These are phyloP conservation scores for Stegana nigrithorax DNA, from an alignment of 2,888 invertebrate species.

Conservation along the genomic window DNA sequence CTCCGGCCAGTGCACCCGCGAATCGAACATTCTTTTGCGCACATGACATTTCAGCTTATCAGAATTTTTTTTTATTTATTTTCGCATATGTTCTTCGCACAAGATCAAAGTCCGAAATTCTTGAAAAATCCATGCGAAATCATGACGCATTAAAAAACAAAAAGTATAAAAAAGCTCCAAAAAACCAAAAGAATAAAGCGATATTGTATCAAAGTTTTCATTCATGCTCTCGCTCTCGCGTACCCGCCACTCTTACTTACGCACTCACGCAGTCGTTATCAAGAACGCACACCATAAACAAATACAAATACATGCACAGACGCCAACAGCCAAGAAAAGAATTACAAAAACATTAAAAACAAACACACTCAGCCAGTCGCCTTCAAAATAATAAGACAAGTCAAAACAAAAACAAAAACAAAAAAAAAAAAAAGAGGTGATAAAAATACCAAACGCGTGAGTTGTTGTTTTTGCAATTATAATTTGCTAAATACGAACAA, in stretches of 20 bases:
- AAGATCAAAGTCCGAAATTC: not conserved
- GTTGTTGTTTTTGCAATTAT: constrained; percentile 5
- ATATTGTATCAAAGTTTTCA: not conserved
- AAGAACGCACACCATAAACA: too few species aligned
- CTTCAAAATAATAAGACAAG: not conserved
- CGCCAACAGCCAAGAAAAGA: too few species aligned
- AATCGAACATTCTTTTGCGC: too few species aligned
- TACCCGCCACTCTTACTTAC: not conserved
- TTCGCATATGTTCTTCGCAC: too few species aligned
- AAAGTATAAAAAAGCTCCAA: too few species aligned
- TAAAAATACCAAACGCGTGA: not conserved
- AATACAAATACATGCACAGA: not conserved
- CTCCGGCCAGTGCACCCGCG: too few species aligned
- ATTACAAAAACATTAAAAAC: not conserved
- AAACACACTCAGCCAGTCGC: not conserved
- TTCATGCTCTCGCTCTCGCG: not conserved
- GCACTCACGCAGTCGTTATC: not conserved
- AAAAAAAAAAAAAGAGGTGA: not conserved
- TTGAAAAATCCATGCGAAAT: not conserved
- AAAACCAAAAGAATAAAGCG: too few species aligned
- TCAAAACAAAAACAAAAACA: not conserved
- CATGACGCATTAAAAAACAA: constrained; percentile 14
- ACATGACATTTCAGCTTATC: too few species aligned
- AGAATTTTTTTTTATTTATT: too few species aligned
- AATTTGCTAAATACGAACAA: not conserved